Conservation (phyloP, 2,888 invertebrate species). For the Stramonita haemastoma region DNA sequence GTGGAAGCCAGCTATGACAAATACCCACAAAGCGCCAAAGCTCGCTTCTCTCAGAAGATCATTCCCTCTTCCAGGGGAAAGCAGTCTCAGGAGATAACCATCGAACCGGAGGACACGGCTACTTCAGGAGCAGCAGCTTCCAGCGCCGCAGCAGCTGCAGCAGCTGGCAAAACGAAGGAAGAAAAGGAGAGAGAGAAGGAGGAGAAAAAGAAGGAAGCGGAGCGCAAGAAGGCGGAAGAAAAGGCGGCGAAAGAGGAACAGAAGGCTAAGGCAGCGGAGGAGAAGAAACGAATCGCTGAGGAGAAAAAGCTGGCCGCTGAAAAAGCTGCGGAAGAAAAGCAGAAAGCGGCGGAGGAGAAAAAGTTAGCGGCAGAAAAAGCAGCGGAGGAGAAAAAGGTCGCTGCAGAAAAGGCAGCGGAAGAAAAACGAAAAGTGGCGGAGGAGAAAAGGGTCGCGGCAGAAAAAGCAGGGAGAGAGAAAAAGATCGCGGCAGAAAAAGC, state of each 20-base stretch:
- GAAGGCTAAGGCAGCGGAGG: no score
- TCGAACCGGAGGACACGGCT: conserved; percentile 6
- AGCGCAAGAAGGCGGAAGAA: conserved; percentile 17
- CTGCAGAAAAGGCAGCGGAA: neutral
- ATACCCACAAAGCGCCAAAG: conserved; percentile 6
- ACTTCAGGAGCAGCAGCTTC: neutral
- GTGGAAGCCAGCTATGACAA: neutral
- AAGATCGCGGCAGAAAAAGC: neutral
- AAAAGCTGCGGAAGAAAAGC: no score
- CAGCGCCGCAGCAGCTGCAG: conserved; percentile 12
- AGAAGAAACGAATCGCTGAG: no score
- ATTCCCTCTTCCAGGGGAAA: conserved; percentile 8
- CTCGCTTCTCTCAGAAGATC: conserved; percentile 20
- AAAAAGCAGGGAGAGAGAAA: no score
- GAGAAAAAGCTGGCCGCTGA: no score
- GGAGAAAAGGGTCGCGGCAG: neutral
- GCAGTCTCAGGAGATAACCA: neutral
- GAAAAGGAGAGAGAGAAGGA: neutral
- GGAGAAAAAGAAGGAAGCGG: neutral
- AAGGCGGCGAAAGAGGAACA: neutral
- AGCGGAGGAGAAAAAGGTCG: neutral
- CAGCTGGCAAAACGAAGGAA: neutral
- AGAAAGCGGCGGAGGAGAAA: no score
- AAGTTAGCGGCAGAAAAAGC: no score
- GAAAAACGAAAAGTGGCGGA: neutral